Conservation (phyloP, 2,113 vertebrate genomes). For the Stegostoma tigrinum region DNA sequence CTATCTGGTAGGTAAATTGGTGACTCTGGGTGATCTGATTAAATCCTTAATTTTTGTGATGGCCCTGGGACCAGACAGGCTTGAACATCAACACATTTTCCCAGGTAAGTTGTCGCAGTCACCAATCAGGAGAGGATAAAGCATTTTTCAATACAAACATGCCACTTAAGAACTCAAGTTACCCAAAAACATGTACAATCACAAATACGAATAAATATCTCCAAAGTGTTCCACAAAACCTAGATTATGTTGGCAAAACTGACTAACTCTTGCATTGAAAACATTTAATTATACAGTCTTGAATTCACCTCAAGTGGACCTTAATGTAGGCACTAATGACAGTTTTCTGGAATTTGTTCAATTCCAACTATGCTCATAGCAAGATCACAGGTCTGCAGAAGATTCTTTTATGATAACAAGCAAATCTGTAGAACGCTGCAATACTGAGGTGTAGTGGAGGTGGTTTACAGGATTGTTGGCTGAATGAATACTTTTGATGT, state of each 20-base stretch:
- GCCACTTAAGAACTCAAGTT: neutral
- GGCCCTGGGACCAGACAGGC: no score
- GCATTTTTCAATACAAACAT: neutral
- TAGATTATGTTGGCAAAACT: neutral
- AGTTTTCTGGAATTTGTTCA: neutral
- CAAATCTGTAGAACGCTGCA: neutral
- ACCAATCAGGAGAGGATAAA: neutral
- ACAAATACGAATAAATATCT: neutral
- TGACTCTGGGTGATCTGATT: no score
- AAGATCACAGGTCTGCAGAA: neutral
- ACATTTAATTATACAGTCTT: neutral
- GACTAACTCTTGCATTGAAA: neutral
- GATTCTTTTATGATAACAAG: neutral
- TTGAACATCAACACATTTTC: neutral
- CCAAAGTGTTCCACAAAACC: neutral
- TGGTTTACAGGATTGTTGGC: neutral
- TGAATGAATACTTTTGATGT: no score
- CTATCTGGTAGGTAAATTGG: no score
- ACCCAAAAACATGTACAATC: neutral
- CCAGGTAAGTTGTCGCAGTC: neutral
- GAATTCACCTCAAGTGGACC: neutral
- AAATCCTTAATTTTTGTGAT: no score
- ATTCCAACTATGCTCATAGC: neutral
- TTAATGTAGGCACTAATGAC: neutral
- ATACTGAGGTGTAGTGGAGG: neutral